Conservation (phyloP, 2,888 invertebrate genomes). For the Nymphalis urticae region DNA sequence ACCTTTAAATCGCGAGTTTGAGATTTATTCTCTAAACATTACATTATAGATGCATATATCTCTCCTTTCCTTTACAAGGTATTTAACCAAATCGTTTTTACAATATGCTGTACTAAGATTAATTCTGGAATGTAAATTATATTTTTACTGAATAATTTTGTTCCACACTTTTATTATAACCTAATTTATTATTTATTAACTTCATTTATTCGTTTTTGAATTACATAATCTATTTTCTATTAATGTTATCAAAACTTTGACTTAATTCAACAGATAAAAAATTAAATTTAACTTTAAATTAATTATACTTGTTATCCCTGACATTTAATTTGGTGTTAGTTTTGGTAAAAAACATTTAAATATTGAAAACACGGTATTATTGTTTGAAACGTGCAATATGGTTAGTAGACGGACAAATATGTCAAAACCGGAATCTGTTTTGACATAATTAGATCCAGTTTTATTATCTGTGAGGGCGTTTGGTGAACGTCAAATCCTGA, state of each 20-base stretch:
- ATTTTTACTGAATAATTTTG: no score
- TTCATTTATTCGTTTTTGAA: no score
- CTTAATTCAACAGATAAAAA: background rate
- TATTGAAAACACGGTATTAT: background rate
- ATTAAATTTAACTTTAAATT: background rate
- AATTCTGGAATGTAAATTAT: no score
- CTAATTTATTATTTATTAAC: no score
- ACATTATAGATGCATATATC: no score
- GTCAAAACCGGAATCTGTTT: slow-evolving; percentile 23
- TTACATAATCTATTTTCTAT: no score
- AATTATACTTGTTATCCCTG: background rate
- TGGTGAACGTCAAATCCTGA: slow-evolving; percentile 13
- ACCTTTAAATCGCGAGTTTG: no score
- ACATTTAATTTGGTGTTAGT: slow-evolving; percentile 7
- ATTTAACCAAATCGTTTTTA: no score
- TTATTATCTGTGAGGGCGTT: slow-evolving; percentile 20
- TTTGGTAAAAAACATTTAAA: slow-evolving; percentile 1
- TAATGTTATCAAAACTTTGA: background rate
- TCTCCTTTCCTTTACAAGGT: no score
- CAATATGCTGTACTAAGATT: no score
- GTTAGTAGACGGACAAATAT: slow-evolving; percentile 17
- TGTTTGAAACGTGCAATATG: slow-evolving; percentile 2
- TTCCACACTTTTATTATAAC: no score
- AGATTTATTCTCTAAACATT: no score
- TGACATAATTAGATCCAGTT: slow-evolving; percentile 17